phyloP scores from a whole-genome alignment of 1,140 invertebrate genomes.

The Drosophila truncata region DNA sequence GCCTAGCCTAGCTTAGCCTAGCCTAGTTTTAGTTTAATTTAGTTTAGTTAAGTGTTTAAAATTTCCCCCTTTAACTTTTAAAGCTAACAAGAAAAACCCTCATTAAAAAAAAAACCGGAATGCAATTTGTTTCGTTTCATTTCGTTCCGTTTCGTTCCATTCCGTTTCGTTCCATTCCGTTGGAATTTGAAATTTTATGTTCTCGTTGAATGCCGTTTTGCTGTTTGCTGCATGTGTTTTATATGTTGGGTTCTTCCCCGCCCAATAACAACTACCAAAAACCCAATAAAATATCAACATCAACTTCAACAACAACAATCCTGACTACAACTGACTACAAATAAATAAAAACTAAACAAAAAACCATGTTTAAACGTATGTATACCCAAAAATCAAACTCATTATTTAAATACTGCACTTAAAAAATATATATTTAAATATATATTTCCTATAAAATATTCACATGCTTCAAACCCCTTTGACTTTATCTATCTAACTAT shows the following conservation, averaged over 20 bases:
- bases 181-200: constrained; percentile 67
- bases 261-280: constrained; percentile 53
- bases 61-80: constrained; percentile 4
- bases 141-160: constrained; percentile 49
- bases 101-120: constrained; percentile 43
- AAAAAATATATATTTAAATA: constrained; percentile 1
- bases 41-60: constrained; percentile 38
- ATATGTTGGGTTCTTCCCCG: constrained; percentile 41
- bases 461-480: constrained; percentile 11
- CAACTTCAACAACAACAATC: constrained; percentile 64
- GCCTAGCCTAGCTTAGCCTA: constrained; percentile 50
- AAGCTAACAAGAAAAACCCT: constrained; percentile 28
- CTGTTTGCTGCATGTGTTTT: constrained; percentile 83
- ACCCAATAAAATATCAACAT: constrained; percentile 40
- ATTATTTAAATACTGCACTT: constrained; percentile 31
- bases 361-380: constrained; percentile 44
- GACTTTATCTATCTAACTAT: constrained; percentile 10
- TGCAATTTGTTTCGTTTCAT: constrained; percentile 29
- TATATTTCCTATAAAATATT: not conserved
- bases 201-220: constrained; percentile 68
- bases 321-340: constrained; percentile 11
- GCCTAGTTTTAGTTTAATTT: constrained; percentile 41
- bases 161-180: constrained; percentile 59
- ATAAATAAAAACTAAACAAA: constrained; percentile 24
- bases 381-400: constrained; percentile 40